Conservation (phyloP, 2,113 vertebrate species). For the Mellivora capensis region DNA sequence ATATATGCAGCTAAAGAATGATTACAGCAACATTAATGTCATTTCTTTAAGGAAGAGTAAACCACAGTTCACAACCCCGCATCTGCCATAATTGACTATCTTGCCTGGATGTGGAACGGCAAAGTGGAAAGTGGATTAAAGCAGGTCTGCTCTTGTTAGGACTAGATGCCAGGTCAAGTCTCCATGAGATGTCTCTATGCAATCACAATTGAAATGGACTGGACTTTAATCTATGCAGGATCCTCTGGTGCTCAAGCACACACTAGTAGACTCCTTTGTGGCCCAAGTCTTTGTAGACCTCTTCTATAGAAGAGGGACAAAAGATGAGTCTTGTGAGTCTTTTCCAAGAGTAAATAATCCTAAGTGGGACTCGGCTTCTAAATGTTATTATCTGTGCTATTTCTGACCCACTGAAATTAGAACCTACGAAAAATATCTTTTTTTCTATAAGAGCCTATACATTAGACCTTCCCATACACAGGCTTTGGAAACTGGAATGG, state of each 20-base stretch:
- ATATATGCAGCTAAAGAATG: constrained; percentile 63
- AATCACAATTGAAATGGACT: not conserved
- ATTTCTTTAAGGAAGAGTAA: constrained; percentile 65
- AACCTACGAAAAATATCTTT: not conserved
- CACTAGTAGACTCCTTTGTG: not conserved
- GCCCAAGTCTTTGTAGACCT: not conserved
- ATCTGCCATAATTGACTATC: constrained; percentile 62
- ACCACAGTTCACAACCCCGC: constrained; percentile 60
- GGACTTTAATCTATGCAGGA: not conserved
- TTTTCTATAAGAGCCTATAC: not conserved
- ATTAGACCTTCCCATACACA: not conserved
- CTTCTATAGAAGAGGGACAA: not conserved
- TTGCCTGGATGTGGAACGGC: not conserved
- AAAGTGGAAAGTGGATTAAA: constrained; percentile 55
- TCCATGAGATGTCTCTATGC: constrained; percentile 4
- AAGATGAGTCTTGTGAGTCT: not conserved
- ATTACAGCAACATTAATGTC: constrained; percentile 62
- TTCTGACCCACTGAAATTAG: not conserved
- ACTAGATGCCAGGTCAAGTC: constrained; percentile 35
- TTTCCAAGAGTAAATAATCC: not conserved
- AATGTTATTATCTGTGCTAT: not conserved
- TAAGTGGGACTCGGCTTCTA: not conserved
- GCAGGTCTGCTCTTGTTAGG: constrained; percentile 20
- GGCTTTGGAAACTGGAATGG: not conserved
- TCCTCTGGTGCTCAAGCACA: not conserved